Evolutionary conservation across 1,140 invertebrate species (phyloP).

Genomic region (Bombus superbus): DNA sequence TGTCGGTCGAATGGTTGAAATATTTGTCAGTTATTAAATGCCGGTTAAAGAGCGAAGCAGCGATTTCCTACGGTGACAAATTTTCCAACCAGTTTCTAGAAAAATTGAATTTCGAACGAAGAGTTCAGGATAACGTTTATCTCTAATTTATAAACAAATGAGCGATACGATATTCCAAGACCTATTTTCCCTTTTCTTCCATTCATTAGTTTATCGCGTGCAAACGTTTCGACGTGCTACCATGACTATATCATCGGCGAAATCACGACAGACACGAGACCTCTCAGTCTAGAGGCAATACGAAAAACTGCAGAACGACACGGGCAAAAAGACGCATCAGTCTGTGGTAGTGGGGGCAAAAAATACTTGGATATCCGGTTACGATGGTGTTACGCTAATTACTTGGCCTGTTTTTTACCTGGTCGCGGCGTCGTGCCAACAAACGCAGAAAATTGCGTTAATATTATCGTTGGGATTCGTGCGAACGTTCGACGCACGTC

Average conservation of each 20-base stretch:
- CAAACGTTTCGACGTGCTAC: background rate
- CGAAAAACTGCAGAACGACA: background rate
- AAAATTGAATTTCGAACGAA: too few species aligned
- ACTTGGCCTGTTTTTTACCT: background rate
- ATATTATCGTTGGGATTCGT: background rate
- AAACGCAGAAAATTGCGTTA: background rate
- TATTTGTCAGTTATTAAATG: too few species aligned
- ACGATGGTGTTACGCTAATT: background rate
- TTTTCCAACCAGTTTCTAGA: too few species aligned
- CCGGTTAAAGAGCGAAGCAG: too few species aligned
- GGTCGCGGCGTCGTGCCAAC: background rate
- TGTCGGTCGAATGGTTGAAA: too few species aligned
- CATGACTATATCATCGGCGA: background rate
- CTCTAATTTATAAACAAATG: too few species aligned
- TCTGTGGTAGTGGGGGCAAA: background rate
- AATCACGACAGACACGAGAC: background rate
- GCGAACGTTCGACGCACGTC: too few species aligned
- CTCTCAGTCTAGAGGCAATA: background rate
- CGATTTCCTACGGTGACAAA: too few species aligned
- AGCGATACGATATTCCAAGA: too few species aligned
- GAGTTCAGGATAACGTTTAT: too few species aligned
- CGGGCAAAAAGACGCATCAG: background rate
- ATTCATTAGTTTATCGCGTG: background rate
- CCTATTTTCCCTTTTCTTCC: too few species aligned
- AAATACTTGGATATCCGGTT: background rate